Evolutionary conservation across 2,113 vertebrate genomes (phyloP), one percentile per base, ranked within the genome.

Genomic region (Phrynocephalus versicolor): DNA sequence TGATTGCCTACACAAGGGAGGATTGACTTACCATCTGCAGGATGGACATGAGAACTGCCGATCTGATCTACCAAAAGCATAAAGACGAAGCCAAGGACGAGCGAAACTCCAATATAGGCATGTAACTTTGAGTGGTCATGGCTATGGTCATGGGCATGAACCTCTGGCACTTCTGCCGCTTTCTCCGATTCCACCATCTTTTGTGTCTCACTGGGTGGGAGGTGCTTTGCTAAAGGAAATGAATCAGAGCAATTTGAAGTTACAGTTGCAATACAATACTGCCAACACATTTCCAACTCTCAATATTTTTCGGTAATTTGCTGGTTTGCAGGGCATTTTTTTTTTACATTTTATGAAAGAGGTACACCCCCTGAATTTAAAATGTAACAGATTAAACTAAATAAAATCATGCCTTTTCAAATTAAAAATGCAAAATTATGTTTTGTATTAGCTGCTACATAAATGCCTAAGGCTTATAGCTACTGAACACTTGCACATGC

Each of bases 61-160:
- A 99, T 98, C 95, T 99, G 98, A 92, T 99, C 99, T 86, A 99
- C 98, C 80, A 99, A 90, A 16, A 99, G 96, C 99, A 99, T 99
- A 90, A 99, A 99, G 90, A 99, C 99, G 72, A 99, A 99, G 90
- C 99, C 99, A 0, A 99, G 95, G 0, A 99, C 98, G 3, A 99
- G 97, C 18, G 99, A 99, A 30, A 99, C 96, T 0, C 99, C 98
- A 1, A 99, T 99, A 95, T 96, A 99, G 87, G 98, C 98, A 1
- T 99, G 98, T 18, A 99, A 93, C 85, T 97, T 95, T 89, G 95
- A 95, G 89, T 97, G 97, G 83, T 96, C 94, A 0, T 96, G 96
- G 86, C 95, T 95, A 3, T 98, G 97, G 71, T 96, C 95, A 0
- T 97, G 98, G 65, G 96, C 95, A 0, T 97, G 98, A 1, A 69